These are phyloP conservation scores for Macquaria ambigua DNA, from an alignment of 2,113 vertebrate genomes.

Conservation along the genomic window DNA sequence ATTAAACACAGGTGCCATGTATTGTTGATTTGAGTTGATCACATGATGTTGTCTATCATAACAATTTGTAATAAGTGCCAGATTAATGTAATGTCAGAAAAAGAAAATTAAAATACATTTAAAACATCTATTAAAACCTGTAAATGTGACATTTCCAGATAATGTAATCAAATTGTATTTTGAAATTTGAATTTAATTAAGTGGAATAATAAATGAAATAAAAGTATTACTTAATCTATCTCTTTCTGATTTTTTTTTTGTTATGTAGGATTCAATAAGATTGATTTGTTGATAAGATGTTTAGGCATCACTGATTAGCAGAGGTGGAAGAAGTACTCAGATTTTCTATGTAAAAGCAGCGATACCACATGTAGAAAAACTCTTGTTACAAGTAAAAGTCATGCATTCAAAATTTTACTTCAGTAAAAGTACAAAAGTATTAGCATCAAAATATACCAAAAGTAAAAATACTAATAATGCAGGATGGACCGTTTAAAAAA, in stretches of 20 bases:
- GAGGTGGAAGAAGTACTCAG: too few species aligned
- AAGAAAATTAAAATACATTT: too few species aligned
- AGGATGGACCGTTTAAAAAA: too few species aligned
- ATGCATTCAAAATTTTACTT: too few species aligned
- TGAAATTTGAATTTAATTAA: not conserved
- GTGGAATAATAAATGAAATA: not conserved
- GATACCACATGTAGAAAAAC: too few species aligned
- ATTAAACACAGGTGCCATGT: not conserved
- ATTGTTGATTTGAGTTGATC: not conserved
- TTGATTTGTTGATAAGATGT: not conserved
- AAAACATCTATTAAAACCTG: not conserved
- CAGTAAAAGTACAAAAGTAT: too few species aligned
- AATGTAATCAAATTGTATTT: not conserved
- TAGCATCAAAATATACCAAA: too few species aligned
- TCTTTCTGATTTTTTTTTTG: too few species aligned
- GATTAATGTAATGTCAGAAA: not conserved
- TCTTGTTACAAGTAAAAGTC: too few species aligned
- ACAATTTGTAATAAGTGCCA: not conserved
- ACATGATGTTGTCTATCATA: not conserved
- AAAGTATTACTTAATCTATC: not conserved
- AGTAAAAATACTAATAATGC: too few species aligned
- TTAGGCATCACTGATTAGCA: not conserved
- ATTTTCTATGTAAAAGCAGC: too few species aligned
- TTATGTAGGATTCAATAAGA: not conserved
- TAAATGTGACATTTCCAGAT: not conserved